Evolutionary conservation across 2,113 vertebrate genomes (phyloP).

Genomic region (Steatornis caripensis): DNA sequence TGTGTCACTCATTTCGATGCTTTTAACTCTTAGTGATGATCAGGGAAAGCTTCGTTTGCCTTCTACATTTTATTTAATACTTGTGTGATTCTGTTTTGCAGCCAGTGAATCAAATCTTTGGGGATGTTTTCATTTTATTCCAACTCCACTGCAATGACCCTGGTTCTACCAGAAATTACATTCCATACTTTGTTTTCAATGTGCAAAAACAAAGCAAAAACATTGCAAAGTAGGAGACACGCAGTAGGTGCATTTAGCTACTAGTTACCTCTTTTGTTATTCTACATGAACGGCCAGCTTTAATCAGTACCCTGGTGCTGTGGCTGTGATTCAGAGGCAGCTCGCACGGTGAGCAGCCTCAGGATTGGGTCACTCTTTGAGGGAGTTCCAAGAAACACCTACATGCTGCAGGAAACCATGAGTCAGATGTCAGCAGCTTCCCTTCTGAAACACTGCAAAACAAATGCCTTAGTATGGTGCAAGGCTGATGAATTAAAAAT

Average conservation of each 20-base stretch:
- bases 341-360: accelerated
- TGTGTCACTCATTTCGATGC: background rate
- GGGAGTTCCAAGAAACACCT: background rate
- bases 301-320: background rate
- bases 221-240: background rate
- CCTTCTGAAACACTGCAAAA: background rate
- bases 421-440: conserved; percentile 8
- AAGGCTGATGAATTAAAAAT: background rate
- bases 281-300: background rate
- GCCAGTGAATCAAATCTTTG: background rate
- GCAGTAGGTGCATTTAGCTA: background rate
- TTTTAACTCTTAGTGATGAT: background rate
- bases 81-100: background rate
- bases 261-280: background rate
- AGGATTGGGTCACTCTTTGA: background rate
- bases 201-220: background rate
- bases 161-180: background rate
- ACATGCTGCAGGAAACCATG: background rate
- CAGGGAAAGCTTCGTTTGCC: background rate
- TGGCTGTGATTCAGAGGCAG: background rate
- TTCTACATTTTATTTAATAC: background rate
- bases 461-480: background rate
- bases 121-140: background rate
- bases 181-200: background rate
- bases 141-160: background rate